A percentile compares a stretch with the other conserved stretches of the same genome.
phyloP scores from a whole-genome alignment of 1,140 invertebrate species.

The Drosophila hydei region DNA sequence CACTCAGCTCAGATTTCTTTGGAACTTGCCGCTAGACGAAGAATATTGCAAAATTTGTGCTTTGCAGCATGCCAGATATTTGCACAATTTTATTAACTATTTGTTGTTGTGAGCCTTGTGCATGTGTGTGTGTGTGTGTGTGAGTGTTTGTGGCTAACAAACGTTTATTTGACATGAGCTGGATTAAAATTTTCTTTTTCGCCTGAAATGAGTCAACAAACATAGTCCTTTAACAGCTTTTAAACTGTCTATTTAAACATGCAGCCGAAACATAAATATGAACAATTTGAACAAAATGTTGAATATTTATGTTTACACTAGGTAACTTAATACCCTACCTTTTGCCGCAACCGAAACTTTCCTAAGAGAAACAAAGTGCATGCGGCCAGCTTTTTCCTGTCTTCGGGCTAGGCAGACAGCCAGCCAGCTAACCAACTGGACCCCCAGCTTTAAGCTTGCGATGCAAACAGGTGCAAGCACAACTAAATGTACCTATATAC shows the following conservation, averaged over 20 bases:
- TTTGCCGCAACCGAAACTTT: conserved; percentile 2
- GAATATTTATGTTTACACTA: conserved; percentile 69
- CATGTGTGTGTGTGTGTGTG: neutral
- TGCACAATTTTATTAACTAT: conserved; percentile 72
- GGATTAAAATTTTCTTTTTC: conserved; percentile 47
- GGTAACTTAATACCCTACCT: conserved; percentile 21
- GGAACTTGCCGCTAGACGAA: conserved; percentile 34
- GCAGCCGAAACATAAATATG: conserved; percentile 47
- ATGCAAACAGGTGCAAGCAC: conserved; percentile 73
- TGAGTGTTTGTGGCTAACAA: conserved; percentile 32
- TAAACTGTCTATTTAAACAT: conserved; percentile 39
- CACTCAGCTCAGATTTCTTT: conserved; percentile 26
- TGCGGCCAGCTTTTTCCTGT: conserved; percentile 7
- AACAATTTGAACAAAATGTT: conserved; percentile 65
- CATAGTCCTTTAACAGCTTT: conserved; percentile 10
- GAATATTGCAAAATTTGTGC: conserved; percentile 62
- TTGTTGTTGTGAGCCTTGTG: conserved; percentile 33
- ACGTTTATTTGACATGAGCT: conserved; percentile 62
- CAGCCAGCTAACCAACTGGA: conserved; percentile 10
- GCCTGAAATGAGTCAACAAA: conserved; percentile 51
- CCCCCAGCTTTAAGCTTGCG: conserved; percentile 54
- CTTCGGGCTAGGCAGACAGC: neutral
- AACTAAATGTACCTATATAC: conserved; percentile 6
- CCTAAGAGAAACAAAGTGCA: conserved; percentile 53
- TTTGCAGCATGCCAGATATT: conserved; percentile 61